These are phyloP conservation scores for Heliconius hortense DNA, from an alignment of 2,888 invertebrate genomes.

Conservation along the genomic window DNA sequence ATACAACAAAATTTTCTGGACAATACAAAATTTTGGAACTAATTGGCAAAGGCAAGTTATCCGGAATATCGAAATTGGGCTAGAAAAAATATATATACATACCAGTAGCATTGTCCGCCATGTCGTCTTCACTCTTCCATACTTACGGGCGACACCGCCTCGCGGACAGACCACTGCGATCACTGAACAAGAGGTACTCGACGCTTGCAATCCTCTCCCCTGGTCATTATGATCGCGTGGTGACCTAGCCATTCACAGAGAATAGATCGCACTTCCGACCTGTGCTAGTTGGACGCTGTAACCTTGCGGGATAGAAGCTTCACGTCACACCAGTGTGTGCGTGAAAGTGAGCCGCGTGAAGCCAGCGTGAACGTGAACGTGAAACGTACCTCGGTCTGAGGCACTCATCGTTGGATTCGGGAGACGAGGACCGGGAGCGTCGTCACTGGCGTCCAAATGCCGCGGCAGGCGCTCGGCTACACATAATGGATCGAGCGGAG, in stretches of 20 bases:
- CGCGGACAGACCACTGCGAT: constrained; percentile 55
- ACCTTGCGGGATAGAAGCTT: constrained; percentile 54
- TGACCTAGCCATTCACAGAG: constrained; percentile 65
- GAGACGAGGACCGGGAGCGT: constrained; percentile 75
- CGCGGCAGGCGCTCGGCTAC: constrained; percentile 70
- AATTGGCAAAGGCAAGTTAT: not conserved
- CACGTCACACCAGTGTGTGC: constrained; percentile 48
- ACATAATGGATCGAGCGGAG: constrained; percentile 77
- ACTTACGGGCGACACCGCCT: constrained; percentile 54
- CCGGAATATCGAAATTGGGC: not conserved
- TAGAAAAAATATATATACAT: constrained; percentile 41
- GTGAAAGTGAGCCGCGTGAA: constrained; percentile 42
- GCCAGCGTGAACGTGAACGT: constrained; percentile 37
- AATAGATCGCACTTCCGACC: constrained; percentile 73
- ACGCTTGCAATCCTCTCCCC: constrained; percentile 57
- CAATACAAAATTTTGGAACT: not conserved
- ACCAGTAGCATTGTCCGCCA: constrained; percentile 50
- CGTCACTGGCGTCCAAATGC: constrained; percentile 78
- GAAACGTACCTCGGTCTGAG: constrained; percentile 60
- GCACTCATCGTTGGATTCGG: constrained; percentile 69
- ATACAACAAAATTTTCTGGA: constrained; percentile 29
- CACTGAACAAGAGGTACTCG: constrained; percentile 64
- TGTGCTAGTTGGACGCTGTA: constrained; percentile 54
- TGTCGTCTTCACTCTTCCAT: constrained; percentile 52
- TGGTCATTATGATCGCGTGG: constrained; percentile 57